Evolutionary conservation across 2,113 vertebrate genomes (phyloP).

Genomic region (Bettongia penicillata): DNA sequence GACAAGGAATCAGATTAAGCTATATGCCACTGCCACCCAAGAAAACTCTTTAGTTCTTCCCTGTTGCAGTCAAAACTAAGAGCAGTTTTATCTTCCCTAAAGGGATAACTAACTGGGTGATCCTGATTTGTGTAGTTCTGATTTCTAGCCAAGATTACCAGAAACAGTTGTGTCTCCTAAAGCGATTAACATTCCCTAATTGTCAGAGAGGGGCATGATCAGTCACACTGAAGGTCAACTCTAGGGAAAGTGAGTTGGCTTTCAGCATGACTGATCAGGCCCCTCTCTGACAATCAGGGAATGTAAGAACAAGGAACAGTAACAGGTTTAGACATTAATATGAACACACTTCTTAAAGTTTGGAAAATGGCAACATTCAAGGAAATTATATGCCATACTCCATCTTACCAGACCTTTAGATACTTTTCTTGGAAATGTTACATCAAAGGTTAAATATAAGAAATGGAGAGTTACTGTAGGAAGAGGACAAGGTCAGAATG

Average conservation of each 20-base stretch:
- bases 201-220: not conserved
- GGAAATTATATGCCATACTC: constrained; percentile 99
- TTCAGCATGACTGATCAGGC: too few relatives aligned
- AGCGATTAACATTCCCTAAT: not conserved
- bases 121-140: not conserved
- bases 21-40: not conserved
- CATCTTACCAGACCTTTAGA: constrained; percentile 96
- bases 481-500: constrained; percentile 86
- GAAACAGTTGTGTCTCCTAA: not conserved
- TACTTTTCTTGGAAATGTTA: constrained; percentile 96
- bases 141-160: too few relatives aligned
- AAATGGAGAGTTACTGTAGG: constrained; percentile 98
- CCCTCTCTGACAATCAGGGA: not conserved
- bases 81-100: not conserved
- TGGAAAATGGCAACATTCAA: constrained; percentile 98
- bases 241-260: too few relatives aligned
- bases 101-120: not conserved
- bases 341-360: constrained; percentile 98
- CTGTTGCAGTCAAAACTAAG: not conserved
- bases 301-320: constrained; percentile 90
- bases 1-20: not conserved
- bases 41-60: not conserved
- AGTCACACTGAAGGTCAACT: too few relatives aligned
- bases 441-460: constrained; percentile 98
- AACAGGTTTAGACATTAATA: constrained; percentile 97